Evolutionary conservation across 2,113 vertebrate genomes (phyloP).

Genomic region (Barnardius zonarius): DNA sequence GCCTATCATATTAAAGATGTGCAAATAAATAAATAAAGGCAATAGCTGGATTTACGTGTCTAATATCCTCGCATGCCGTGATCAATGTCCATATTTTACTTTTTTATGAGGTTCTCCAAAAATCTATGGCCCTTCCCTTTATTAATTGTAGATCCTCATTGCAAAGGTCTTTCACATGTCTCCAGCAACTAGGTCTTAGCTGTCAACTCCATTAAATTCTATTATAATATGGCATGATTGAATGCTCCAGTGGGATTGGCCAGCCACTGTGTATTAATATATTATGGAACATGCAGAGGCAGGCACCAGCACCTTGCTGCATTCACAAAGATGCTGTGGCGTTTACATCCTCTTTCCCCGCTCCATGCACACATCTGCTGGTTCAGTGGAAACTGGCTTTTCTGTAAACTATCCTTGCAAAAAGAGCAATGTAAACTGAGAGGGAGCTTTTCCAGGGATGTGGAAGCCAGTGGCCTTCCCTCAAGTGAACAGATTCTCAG

Average conservation of each 20-base stretch:
- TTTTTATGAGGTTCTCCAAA: conserved; percentile 58
- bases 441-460: background rate
- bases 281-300: conserved; percentile 23
- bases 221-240: conserved; percentile 48
- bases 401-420: conserved; percentile 21
- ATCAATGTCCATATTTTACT: conserved; percentile 49
- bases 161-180: conserved; percentile 42
- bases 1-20: conserved; percentile 32
- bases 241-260: conserved; percentile 44
- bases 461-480: background rate
- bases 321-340: conserved; percentile 47
- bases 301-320: conserved; percentile 12
- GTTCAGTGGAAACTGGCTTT: background rate
- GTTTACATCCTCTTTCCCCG: conserved; percentile 30
- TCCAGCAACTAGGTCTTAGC: conserved; percentile 57
- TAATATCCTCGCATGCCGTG: background rate
- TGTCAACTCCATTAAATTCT: conserved; percentile 52
- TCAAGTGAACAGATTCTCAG: conserved; percentile 23
- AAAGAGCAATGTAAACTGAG: background rate
- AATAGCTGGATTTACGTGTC: conserved; percentile 3
- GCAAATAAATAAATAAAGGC: conserved; percentile 50
- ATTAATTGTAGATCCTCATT: conserved; percentile 46
- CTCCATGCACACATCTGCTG: background rate
- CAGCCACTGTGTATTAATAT: conserved; percentile 39
- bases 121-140: conserved; percentile 41